Percentiles rank a stretch among this genome's conserved stretches.
Conservation (phyloP, 2,888 invertebrate species). For the Pyrocoelia pectoralis region DNA sequence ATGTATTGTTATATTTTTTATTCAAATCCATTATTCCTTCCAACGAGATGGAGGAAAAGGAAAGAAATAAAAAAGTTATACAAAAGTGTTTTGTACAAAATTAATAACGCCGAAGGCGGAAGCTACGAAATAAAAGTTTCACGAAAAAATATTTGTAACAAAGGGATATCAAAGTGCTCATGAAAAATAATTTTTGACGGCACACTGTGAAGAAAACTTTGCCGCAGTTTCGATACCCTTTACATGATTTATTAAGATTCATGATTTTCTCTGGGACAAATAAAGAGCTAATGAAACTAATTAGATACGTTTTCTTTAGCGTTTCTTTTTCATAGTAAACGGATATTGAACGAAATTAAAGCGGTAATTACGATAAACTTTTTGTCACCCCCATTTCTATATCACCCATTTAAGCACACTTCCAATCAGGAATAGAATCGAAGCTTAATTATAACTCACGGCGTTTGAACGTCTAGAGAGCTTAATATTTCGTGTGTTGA, state of each 20-base stretch:
- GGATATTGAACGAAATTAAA: neutral
- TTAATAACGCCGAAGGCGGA: neutral
- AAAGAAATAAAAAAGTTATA: too few relatives aligned
- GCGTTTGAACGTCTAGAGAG: conserved; percentile 26
- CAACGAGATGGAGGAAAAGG: neutral
- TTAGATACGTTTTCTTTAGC: neutral
- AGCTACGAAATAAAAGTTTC: neutral
- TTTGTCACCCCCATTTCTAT: neutral
- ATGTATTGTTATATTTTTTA: neutral
- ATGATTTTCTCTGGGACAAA: too few relatives aligned
- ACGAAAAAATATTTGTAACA: neutral
- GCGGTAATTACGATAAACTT: neutral
- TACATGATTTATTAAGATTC: neutral
- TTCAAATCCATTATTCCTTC: neutral
- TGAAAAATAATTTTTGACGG: too few relatives aligned
- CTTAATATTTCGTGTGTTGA: conserved; percentile 21
- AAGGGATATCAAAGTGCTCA: neutral
- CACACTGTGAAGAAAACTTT: too few relatives aligned
- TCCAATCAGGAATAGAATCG: conserved; percentile 22
- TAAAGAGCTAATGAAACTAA: neutral
- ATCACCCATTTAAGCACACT: conserved; percentile 9
- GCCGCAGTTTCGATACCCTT: neutral
- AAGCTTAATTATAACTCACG: conserved; percentile 27
- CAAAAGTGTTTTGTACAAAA: neutral
- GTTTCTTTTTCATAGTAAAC: neutral